Conservation (phyloP, 2,113 vertebrate genomes). For the Aythya baeri region DNA sequence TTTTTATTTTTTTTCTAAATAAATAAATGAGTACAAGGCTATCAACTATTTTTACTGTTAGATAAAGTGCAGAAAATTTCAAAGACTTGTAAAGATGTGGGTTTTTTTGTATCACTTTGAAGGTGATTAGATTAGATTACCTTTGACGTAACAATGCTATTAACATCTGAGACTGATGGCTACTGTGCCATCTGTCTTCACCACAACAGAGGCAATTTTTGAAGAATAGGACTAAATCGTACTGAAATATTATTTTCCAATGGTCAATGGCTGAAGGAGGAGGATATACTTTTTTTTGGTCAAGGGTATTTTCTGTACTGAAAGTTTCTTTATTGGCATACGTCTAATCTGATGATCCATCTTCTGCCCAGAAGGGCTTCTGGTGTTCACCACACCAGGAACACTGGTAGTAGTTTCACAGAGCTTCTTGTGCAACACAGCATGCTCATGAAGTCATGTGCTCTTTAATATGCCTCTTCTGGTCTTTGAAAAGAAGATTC, state of each 20-base stretch:
- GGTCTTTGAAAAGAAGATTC: neutral
- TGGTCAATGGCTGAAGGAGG: neutral
- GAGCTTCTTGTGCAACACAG: accelerated
- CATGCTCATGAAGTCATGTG: accelerated
- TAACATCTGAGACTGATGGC: neutral
- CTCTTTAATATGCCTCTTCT: accelerated
- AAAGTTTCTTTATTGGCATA: neutral
- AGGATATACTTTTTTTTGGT: neutral
- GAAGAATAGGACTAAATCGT: neutral
- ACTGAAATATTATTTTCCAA: neutral
- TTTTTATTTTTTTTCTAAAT: neutral
- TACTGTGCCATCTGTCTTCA: neutral
- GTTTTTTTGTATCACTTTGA: neutral
- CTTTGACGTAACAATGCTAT: neutral
- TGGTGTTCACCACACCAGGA: neutral
- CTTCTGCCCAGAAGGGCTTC: neutral
- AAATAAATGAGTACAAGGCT: neutral
- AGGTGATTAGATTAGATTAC: too few relatives aligned
- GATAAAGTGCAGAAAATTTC: neutral
- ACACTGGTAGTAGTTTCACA: neutral
- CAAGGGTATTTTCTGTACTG: neutral
- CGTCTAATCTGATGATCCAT: neutral
- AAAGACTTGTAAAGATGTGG: neutral
- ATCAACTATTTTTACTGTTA: neutral
- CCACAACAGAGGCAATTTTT: neutral